Percentiles rank a stretch among this genome's conserved stretches.
These are phyloP conservation scores for Onychomys leucogaster DNA, from an alignment of 2,797 vertebrate genomes.

Conservation along the genomic window DNA sequence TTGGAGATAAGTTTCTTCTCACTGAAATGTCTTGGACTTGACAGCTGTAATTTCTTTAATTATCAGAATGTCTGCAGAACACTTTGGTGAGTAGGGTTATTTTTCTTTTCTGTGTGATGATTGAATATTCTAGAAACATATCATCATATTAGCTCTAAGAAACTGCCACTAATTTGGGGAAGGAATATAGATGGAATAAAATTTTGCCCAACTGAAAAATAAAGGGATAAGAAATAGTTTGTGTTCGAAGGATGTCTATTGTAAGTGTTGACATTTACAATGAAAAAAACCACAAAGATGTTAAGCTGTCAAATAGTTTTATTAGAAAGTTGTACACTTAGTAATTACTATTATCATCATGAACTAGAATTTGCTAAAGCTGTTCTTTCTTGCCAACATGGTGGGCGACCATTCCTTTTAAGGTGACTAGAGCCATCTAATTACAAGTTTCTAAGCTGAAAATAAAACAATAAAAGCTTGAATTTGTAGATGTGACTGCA, in stretches of 20 bases:
- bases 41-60: slow-evolving; percentile 55
- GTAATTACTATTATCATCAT: slow-evolving; percentile 43
- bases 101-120: slow-evolving; percentile 10
- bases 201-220: slow-evolving; percentile 5
- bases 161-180: slow-evolving; percentile 53
- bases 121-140: slow-evolving; percentile 57
- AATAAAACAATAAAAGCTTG: neutral
- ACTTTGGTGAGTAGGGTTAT: slow-evolving; percentile 18
- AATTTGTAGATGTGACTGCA: neutral
- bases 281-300: slow-evolving; percentile 37
- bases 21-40: slow-evolving; percentile 18
- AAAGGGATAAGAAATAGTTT: slow-evolving; percentile 20
- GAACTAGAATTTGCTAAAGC: neutral
- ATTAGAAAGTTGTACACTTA: slow-evolving; percentile 45
- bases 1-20: neutral
- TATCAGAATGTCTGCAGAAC: slow-evolving; percentile 67
- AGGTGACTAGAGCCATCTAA: neutral
- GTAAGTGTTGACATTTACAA: slow-evolving; percentile 25
- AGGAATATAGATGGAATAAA: slow-evolving; percentile 47
- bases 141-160: slow-evolving; percentile 24
- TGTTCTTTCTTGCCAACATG: slow-evolving; percentile 32
- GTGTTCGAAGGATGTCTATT: slow-evolving; percentile 52
- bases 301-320: slow-evolving; percentile 56
- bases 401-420: slow-evolving; percentile 1
- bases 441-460: slow-evolving; percentile 28